These are phyloP conservation scores for Dynastes hyllus DNA, from an alignment of 2,888 invertebrate genomes.

Conservation along the genomic window DNA sequence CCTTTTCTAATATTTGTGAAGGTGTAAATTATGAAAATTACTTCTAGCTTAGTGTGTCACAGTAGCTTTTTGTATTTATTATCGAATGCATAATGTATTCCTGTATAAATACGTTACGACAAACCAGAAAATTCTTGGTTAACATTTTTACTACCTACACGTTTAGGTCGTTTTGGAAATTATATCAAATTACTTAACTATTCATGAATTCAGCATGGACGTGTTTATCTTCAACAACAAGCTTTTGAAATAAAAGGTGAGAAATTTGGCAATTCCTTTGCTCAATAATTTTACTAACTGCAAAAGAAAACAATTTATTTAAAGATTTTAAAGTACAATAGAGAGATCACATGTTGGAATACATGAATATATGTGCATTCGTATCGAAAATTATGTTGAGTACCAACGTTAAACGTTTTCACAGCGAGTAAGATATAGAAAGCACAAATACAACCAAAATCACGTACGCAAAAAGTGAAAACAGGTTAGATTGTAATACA, in stretches of 20 bases:
- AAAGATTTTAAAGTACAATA: no score
- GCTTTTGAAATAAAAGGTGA: no score
- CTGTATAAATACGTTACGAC: background rate
- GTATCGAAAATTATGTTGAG: background rate
- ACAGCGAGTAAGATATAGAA: background rate
- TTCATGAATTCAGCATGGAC: no score
- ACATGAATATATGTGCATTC: background rate
- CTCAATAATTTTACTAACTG: no score
- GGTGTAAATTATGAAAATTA: conserved; percentile 35
- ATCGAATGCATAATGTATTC: background rate
- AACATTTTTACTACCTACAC: background rate
- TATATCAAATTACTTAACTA: no score
- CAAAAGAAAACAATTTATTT: no score
- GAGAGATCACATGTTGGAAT: no score
- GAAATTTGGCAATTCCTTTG: no score
- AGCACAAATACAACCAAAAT: conserved; percentile 3
- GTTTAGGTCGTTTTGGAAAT: no score
- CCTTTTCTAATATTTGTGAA: conserved; percentile 33
- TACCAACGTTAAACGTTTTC: background rate
- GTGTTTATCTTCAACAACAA: no score
- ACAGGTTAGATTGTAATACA: background rate
- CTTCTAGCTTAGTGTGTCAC: background rate
- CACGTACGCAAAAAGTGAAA: conserved; percentile 12
- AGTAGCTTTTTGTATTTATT: conserved; percentile 6
- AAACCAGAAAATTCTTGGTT: background rate